A percentile compares a stretch with the other conserved stretches of the same genome.
phyloP scores from a whole-genome alignment of 1,140 invertebrate species.

The Dolichoris vasculosae region DNA sequence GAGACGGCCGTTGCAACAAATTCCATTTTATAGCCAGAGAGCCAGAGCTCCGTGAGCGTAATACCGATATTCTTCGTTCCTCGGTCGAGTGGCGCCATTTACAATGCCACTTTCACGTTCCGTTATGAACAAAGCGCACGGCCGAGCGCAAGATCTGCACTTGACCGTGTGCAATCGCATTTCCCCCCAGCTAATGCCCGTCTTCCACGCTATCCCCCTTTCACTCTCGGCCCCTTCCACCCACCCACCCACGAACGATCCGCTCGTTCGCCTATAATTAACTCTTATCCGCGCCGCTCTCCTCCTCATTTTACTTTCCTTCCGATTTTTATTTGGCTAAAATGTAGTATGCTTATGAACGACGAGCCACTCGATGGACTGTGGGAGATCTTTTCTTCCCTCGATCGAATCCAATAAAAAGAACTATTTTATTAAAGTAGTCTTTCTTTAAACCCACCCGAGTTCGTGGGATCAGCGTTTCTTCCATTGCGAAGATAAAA shows the following conservation, averaged over 20 bases:
- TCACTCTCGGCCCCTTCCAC: neutral
- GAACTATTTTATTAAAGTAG: neutral
- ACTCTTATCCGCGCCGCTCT: neutral
- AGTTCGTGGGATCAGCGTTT: neutral
- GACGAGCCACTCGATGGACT: neutral
- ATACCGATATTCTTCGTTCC: constrained; percentile 33
- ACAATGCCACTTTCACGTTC: constrained; percentile 44
- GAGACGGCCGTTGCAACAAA: constrained; percentile 14
- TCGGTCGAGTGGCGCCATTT: constrained; percentile 12
- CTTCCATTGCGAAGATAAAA: neutral
- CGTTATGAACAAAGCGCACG: constrained; percentile 59
- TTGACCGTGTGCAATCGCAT: constrained; percentile 37
- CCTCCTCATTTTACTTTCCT: neutral
- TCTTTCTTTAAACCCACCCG: too few species aligned
- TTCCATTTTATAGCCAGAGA: constrained; percentile 40
- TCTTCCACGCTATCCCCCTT: neutral
- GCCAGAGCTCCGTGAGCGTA: constrained; percentile 11
- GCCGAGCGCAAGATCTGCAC: constrained; percentile 48
- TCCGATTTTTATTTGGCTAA: neutral
- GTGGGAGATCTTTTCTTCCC: neutral
- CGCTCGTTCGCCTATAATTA: neutral
- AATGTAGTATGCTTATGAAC: constrained; percentile 2
- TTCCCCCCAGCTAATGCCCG: neutral
- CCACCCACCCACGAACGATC: too few species aligned
- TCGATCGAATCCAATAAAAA: neutral